Percentiles rank a stretch among this genome's conserved stretches.
Evolutionary conservation across 2,113 vertebrate species (phyloP).

Genomic region (Eublepharis macularius): DNA sequence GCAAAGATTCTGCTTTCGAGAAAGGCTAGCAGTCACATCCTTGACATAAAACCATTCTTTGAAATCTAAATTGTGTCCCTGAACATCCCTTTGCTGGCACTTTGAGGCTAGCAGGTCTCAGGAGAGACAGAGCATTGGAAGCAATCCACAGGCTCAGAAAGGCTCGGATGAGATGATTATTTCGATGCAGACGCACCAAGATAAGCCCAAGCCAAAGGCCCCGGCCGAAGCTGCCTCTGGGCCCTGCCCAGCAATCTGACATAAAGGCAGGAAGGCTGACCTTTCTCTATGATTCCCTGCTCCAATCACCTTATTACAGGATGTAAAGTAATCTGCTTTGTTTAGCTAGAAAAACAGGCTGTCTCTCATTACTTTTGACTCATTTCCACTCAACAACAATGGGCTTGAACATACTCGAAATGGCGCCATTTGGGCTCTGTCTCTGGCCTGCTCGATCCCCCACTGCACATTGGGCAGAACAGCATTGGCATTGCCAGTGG

Average conservation of each 20-base stretch:
- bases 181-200: background rate
- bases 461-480: background rate
- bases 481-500: no score
- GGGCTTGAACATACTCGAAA: background rate
- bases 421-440: background rate
- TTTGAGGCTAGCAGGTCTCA: background rate
- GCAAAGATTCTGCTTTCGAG: background rate
- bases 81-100: background rate
- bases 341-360: background rate
- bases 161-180: background rate
- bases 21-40: background rate
- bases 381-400: constrained; percentile 27
- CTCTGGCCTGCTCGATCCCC: background rate
- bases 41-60: background rate
- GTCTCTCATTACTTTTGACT: background rate
- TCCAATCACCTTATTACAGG: background rate
- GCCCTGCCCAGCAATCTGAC: background rate
- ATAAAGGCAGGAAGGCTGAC: background rate
- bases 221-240: background rate
- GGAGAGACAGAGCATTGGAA: background rate
- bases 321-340: background rate
- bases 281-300: background rate
- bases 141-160: background rate
- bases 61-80: background rate
- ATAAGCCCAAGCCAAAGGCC: background rate